Evolutionary conservation across 2,888 invertebrate genomes (phyloP).

Genomic region (Patella pellucida): DNA sequence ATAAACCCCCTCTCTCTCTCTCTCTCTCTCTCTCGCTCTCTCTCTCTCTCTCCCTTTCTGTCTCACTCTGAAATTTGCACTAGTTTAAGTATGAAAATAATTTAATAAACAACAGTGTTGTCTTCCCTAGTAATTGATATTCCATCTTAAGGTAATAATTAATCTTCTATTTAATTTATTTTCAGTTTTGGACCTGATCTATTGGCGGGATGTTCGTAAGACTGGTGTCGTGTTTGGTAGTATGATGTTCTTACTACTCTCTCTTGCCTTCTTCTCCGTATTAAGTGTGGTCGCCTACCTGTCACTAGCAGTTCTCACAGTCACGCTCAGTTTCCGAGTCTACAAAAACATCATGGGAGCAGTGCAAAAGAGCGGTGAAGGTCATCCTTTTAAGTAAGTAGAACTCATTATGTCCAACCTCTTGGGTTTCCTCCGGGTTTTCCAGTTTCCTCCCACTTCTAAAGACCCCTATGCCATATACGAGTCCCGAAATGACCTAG

Average conservation of each 20-base stretch:
- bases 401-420: neutral
- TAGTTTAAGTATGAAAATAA: too few species aligned
- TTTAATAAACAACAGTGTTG: too few species aligned
- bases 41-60: too few species aligned
- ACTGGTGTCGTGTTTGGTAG: conserved; percentile 94
- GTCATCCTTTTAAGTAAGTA: conserved; percentile 96
- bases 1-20: too few species aligned
- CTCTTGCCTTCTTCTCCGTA: conserved; percentile 94
- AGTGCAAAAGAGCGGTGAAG: conserved; percentile 93
- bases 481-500: too few species aligned
- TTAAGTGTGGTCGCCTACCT: conserved; percentile 95
- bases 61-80: too few species aligned
- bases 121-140: too few species aligned
- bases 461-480: too few species aligned
- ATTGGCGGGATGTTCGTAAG: conserved; percentile 97
- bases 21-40: too few species aligned
- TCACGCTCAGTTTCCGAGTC: conserved; percentile 93
- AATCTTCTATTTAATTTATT: conserved; percentile 20
- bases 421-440: too few species aligned
- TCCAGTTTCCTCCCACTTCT: too few species aligned
- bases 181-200: conserved; percentile 87
- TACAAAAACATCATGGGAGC: conserved; percentile 96
- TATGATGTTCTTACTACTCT: conserved; percentile 88
- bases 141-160: too few species aligned
- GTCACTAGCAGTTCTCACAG: conserved; percentile 86